Conservation (phyloP, 2,888 invertebrate species). For the Lucinisca nassula region DNA sequence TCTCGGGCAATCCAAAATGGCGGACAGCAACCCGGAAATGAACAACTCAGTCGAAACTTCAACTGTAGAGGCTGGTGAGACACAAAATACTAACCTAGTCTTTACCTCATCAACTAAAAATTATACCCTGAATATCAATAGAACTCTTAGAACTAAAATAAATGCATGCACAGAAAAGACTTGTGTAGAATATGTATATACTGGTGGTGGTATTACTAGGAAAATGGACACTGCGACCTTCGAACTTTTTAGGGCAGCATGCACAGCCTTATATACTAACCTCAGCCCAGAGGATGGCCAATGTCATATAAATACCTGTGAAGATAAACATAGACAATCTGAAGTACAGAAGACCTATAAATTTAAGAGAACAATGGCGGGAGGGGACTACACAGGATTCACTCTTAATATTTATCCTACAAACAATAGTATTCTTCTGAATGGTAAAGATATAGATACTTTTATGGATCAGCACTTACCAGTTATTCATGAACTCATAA, state of each 20-base stretch:
- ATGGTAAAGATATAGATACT: background rate
- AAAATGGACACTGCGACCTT: background rate
- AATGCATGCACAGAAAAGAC: background rate
- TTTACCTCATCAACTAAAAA: background rate
- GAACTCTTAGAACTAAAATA: background rate
- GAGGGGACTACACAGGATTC: background rate
- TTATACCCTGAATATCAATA: background rate
- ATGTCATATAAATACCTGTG: background rate
- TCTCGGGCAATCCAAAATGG: no score
- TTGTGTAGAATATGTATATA: background rate
- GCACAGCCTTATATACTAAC: background rate
- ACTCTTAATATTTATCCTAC: background rate
- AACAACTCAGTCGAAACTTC: no score
- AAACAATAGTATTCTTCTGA: background rate
- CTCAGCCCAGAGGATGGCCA: background rate
- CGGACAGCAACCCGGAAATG: no score
- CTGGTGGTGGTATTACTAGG: background rate
- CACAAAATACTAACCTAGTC: no score
- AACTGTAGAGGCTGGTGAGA: no score
- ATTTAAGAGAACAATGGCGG: background rate
- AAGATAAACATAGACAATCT: background rate
- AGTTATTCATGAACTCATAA: background rate
- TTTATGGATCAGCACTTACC: background rate
- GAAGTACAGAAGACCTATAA: background rate
- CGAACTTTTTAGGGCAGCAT: background rate